Conservation (phyloP, 2,797 vertebrate genomes). For the Gouania willdenowi region DNA sequence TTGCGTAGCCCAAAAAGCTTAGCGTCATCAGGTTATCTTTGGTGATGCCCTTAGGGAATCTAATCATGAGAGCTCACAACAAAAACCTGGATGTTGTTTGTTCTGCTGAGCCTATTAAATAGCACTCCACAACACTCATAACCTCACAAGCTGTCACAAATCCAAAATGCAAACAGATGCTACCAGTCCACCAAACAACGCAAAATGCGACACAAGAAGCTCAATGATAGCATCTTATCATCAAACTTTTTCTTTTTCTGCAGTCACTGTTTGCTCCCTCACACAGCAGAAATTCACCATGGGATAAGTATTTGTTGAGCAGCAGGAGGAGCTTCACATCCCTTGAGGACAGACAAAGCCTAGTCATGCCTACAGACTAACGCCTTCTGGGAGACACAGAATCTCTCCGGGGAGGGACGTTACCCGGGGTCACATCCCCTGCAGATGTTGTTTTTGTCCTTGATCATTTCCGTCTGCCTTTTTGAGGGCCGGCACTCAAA, state of each 20-base stretch:
- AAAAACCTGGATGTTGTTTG: constrained; percentile 42
- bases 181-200: too few species aligned
- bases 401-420: constrained; percentile 24
- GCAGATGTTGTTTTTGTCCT: constrained; percentile 30
- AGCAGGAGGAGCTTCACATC: constrained; percentile 41
- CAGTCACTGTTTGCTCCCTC: too few species aligned
- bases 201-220: constrained; percentile 11
- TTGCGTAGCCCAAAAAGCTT: constrained; percentile 35
- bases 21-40: constrained; percentile 56
- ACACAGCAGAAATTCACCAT: constrained; percentile 14
- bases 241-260: constrained; percentile 28
- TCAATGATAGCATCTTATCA: constrained; percentile 16
- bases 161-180: constrained; percentile 33
- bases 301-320: constrained; percentile 23
- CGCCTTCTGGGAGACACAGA: constrained; percentile 38
- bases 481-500: neutral
- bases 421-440: constrained; percentile 32
- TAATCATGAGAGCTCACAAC: constrained; percentile 46
- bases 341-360: constrained; percentile 23
- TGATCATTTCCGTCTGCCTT: constrained; percentile 14
- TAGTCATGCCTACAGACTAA: constrained; percentile 37
- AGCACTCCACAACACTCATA: constrained; percentile 30
- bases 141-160: constrained; percentile 14
- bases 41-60: constrained; percentile 44
- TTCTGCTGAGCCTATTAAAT: constrained; percentile 40